These are phyloP conservation scores for Nixonia krombeini DNA, from an alignment of 1,140 invertebrate species.

Conservation along the genomic window DNA sequence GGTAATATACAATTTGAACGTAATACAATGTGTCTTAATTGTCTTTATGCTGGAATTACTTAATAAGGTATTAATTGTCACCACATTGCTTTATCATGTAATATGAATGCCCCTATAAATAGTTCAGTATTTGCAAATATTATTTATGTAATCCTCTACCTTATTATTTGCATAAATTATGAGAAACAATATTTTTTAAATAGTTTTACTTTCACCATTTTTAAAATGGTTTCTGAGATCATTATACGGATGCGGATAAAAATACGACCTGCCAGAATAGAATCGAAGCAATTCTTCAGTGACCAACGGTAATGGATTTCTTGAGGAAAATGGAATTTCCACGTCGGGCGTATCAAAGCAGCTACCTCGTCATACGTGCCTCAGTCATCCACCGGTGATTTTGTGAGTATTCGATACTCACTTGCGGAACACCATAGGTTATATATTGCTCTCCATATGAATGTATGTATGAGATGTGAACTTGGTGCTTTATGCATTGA, in stretches of 20 bases:
- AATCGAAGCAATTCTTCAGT: slow-evolving; percentile 52
- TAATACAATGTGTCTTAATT: too few species aligned
- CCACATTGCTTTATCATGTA: too few species aligned
- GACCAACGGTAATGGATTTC: slow-evolving; percentile 58
- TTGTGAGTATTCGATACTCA: slow-evolving; percentile 58
- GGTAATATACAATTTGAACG: too few species aligned
- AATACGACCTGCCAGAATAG: slow-evolving; percentile 36
- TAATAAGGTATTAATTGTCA: too few species aligned
- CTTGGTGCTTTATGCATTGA: slow-evolving; percentile 71
- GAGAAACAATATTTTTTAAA: too few species aligned
- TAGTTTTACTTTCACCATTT: too few species aligned
- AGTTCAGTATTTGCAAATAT: too few species aligned
- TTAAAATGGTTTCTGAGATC: slow-evolving; percentile 30
- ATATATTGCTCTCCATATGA: slow-evolving; percentile 56
- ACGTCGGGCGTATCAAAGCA: slow-evolving; percentile 50
- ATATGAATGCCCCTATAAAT: too few species aligned
- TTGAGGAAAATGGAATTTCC: slow-evolving; percentile 51
- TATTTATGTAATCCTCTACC: too few species aligned
- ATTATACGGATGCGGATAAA: slow-evolving; percentile 33
- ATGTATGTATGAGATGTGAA: slow-evolving; percentile 71
- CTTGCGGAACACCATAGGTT: slow-evolving; percentile 57
- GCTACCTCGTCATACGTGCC: slow-evolving; percentile 61
- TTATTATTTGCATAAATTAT: too few species aligned
- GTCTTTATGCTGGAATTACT: too few species aligned
- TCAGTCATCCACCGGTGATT: slow-evolving; percentile 64